Evolutionary conservation across 2,797 vertebrate species (phyloP).

Genomic region (Ficedula albicollis): DNA sequence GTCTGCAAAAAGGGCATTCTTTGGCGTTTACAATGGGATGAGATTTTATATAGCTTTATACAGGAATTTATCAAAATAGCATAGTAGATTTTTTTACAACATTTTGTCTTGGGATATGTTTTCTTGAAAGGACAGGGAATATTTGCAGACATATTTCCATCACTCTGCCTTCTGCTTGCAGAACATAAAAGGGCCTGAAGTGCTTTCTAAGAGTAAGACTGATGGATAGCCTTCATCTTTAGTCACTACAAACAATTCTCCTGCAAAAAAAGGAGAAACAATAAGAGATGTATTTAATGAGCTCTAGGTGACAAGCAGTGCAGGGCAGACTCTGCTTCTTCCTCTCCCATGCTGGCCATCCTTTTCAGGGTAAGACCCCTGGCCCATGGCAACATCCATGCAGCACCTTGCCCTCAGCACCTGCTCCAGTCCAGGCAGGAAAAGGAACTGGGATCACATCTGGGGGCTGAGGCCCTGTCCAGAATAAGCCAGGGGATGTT

Average conservation of each 20-base stretch:
- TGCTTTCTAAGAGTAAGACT: not conserved
- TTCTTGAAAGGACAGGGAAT: not conserved
- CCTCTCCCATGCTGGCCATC: not conserved
- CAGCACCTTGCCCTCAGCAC: fast-evolving
- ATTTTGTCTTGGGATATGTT: not conserved
- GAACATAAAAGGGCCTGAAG: not conserved
- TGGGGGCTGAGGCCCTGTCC: fast-evolving
- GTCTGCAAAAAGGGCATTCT: not conserved
- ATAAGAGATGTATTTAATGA: not conserved
- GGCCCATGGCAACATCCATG: fast-evolving
- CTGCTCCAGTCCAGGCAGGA: not conserved
- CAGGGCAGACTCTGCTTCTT: fast-evolving
- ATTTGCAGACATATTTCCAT: not conserved
- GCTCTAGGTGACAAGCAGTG: not conserved
- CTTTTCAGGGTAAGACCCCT: not conserved
- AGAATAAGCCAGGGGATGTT: not conserved
- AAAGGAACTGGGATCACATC: not conserved
- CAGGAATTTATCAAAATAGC: not conserved
- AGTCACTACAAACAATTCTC: not conserved
- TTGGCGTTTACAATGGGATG: not conserved
- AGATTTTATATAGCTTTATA: not conserved
- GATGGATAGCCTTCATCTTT: not conserved
- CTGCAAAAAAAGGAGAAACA: fast-evolving
- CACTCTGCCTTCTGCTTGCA: not conserved
- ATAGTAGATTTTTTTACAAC: not conserved